Evolutionary conservation across 2,797 vertebrate species (phyloP).

Genomic region (Delichon dasypus): DNA sequence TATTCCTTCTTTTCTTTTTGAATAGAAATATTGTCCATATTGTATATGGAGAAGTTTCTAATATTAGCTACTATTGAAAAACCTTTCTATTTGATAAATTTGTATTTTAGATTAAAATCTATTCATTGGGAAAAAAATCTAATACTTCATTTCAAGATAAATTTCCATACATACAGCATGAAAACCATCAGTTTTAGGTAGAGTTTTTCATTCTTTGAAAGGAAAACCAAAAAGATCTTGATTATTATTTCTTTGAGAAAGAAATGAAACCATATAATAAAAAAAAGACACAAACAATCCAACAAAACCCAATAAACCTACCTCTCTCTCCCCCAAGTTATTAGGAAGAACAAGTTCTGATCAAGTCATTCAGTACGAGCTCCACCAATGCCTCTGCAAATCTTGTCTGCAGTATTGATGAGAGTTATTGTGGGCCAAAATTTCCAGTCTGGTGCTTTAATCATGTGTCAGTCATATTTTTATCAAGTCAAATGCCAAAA

Average conservation of each 20-base stretch:
- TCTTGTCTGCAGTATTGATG: neutral
- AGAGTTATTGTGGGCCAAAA: neutral
- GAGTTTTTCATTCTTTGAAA: neutral
- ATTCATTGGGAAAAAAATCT: neutral
- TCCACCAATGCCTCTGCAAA: neutral
- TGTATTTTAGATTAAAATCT: neutral
- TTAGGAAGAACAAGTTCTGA: neutral
- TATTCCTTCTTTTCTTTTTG: neutral
- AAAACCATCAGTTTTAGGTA: neutral
- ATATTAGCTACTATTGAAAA: neutral
- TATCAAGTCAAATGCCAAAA: neutral
- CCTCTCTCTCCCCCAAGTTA: accelerated
- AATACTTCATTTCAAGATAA: neutral
- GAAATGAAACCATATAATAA: neutral
- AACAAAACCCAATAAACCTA: neutral
- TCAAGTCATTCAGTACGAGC: neutral
- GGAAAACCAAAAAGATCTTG: neutral
- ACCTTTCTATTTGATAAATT: neutral
- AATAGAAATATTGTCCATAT: neutral
- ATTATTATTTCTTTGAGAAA: neutral
- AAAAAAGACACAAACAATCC: neutral
- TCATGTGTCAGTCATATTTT: neutral
- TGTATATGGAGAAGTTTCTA: neutral
- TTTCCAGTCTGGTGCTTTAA: neutral
- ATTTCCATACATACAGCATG: neutral